Evolutionary conservation across 2,113 vertebrate species (phyloP).

Genomic region (Sprattus sprattus): DNA sequence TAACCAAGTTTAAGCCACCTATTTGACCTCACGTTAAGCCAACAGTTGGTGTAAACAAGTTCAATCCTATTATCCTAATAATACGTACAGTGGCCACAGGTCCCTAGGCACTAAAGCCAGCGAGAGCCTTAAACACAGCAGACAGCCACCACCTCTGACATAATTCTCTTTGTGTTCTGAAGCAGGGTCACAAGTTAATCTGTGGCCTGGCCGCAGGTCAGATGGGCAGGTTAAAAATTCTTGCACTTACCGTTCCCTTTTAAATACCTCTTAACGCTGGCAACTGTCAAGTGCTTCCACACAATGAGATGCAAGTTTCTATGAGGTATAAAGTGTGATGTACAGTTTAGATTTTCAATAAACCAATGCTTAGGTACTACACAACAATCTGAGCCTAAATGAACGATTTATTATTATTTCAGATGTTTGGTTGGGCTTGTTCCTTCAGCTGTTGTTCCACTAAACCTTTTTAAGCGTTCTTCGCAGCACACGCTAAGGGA

Average conservation of each 20-base stretch:
- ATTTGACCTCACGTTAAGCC: slow-evolving; percentile 56
- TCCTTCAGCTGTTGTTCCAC: slow-evolving; percentile 8
- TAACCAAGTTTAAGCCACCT: slow-evolving; percentile 56
- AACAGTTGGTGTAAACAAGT: slow-evolving; percentile 63
- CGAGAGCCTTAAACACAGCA: slow-evolving; percentile 52
- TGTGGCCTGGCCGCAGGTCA: background rate
- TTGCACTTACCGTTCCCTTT: background rate
- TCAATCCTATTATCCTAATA: slow-evolving; percentile 62
- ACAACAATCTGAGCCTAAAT: slow-evolving; percentile 1
- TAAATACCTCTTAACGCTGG: background rate
- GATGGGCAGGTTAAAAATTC: background rate
- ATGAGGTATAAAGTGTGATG: background rate
- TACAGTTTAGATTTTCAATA: background rate
- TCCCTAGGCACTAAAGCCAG: slow-evolving; percentile 37
- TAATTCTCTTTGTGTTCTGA: slow-evolving; percentile 32
- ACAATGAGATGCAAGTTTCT: background rate
- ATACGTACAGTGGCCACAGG: slow-evolving; percentile 46
- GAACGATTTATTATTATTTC: background rate
- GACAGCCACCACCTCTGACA: slow-evolving; percentile 37
- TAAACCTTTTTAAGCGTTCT: slow-evolving; percentile 28
- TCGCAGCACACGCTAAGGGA: slow-evolving; percentile 24
- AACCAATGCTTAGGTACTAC: background rate
- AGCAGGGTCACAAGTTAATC: slow-evolving; percentile 37
- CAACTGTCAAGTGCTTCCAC: background rate
- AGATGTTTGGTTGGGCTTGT: slow-evolving; percentile 16